These are phyloP conservation scores for Chelonus formosanus DNA, from an alignment of 2,888 invertebrate species.

Conservation along the genomic window DNA sequence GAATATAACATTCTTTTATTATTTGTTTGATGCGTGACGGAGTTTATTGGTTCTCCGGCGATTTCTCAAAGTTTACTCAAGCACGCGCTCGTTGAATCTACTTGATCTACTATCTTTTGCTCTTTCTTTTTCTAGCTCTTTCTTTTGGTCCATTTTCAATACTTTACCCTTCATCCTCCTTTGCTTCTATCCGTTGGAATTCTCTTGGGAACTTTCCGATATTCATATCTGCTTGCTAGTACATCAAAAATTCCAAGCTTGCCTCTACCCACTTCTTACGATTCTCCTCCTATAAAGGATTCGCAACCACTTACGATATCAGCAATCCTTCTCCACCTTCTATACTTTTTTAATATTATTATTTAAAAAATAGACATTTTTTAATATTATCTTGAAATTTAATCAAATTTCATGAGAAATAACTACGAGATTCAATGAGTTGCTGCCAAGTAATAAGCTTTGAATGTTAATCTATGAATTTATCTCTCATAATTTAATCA, in stretches of 20 bases:
- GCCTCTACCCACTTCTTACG: constrained; percentile 40
- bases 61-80: constrained; percentile 51
- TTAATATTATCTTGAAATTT: background rate
- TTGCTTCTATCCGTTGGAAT: constrained; percentile 54
- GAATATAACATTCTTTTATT: constrained; percentile 35
- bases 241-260: constrained; percentile 63
- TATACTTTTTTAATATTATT: background rate
- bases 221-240: constrained; percentile 62
- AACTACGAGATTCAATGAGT: too few relatives aligned
- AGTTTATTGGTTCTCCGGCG: constrained; percentile 56
- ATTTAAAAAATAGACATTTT: background rate
- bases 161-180: constrained; percentile 6
- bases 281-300: constrained; percentile 55
- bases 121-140: background rate
- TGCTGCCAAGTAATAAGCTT: too few relatives aligned
- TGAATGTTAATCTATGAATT: too few relatives aligned
- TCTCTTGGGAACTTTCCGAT: constrained; percentile 63
- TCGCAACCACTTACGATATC: constrained; percentile 63
- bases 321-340: constrained; percentile 40
- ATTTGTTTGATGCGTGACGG: constrained; percentile 50
- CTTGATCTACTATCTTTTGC: constrained; percentile 1
- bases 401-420: too few relatives aligned
- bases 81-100: constrained; percentile 14
- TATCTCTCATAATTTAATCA: too few relatives aligned
- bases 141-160: constrained; percentile 16